Percentiles rank a stretch among this genome's conserved stretches.
Conservation (phyloP, 2,888 invertebrate species). For the Cantharis lateralis region DNA sequence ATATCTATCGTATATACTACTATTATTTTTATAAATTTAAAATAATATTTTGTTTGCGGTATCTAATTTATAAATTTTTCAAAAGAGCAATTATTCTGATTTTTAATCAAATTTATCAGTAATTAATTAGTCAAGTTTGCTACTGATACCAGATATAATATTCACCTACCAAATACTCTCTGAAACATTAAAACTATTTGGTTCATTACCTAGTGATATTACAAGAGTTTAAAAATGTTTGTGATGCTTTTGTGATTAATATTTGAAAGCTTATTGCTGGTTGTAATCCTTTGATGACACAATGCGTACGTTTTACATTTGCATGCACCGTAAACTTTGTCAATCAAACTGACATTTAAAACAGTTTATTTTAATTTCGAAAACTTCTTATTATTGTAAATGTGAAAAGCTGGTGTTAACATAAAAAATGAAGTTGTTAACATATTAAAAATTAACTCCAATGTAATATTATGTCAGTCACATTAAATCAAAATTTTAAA, state of each 20-base stretch:
- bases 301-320: conserved; percentile 15
- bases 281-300: conserved; percentile 8
- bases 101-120: no score
- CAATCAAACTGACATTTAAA: conserved; percentile 3
- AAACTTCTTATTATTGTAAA: not conserved
- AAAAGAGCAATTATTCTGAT: no score
- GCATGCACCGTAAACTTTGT: conserved; percentile 24
- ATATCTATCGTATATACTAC: no score
- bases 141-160: not conserved
- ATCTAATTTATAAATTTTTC: no score
- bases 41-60: no score
- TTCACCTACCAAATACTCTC: not conserved
- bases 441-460: not conserved
- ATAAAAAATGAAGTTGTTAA: not conserved
- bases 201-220: not conserved
- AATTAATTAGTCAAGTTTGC: not conserved
- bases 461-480: no score
- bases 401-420: not conserved
- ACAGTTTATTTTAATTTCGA: not conserved
- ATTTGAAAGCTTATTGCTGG: conserved; percentile 13
- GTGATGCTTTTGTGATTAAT: not conserved
- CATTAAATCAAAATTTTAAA: no score
- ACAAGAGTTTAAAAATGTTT: not conserved
- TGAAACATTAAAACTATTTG: not conserved
- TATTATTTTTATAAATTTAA: no score